Conservation (phyloP, 1,140 invertebrate species). For the Listronotus oregonensis region DNA sequence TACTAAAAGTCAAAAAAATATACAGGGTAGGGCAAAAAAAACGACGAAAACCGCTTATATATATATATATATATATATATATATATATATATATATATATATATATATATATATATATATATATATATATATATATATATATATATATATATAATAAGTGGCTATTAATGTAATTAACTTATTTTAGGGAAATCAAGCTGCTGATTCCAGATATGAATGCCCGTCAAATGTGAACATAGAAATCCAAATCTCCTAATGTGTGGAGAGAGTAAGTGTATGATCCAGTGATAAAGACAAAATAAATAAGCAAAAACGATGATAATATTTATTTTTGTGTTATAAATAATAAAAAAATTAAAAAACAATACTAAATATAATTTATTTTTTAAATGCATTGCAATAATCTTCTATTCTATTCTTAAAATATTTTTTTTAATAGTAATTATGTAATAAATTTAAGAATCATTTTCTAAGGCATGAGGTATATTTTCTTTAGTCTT, state of each 20-base stretch:
- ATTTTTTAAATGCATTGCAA: slow-evolving; percentile 29
- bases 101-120: too few species aligned
- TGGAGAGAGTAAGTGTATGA: slow-evolving; percentile 42
- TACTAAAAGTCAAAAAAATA: too few species aligned
- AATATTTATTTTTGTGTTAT: slow-evolving; percentile 8
- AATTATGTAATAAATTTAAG: slow-evolving; percentile 9
- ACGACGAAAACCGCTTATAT: too few species aligned
- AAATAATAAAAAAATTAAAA: slow-evolving; percentile 11
- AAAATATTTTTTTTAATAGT: slow-evolving; percentile 3
- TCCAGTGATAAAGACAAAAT: neutral
- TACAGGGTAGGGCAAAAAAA: too few species aligned
- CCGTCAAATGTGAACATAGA: slow-evolving; percentile 53
- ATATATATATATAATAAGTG: too few species aligned
- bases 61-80: too few species aligned
- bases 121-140: too few species aligned
- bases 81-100: too few species aligned
- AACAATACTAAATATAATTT: slow-evolving; percentile 18
- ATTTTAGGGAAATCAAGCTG: slow-evolving; percentile 55
- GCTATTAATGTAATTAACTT: neutral
- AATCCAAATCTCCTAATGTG: slow-evolving; percentile 46
- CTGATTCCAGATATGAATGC: slow-evolving; percentile 55
- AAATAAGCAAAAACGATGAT: neutral
- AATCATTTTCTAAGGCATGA: slow-evolving; percentile 66
- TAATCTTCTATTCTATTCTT: neutral
- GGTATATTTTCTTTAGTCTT: slow-evolving; percentile 84